Base-by-base conservation (phyloP, 2,797 vertebrate genomes). In the Ctenopoma multispine region DNA sequence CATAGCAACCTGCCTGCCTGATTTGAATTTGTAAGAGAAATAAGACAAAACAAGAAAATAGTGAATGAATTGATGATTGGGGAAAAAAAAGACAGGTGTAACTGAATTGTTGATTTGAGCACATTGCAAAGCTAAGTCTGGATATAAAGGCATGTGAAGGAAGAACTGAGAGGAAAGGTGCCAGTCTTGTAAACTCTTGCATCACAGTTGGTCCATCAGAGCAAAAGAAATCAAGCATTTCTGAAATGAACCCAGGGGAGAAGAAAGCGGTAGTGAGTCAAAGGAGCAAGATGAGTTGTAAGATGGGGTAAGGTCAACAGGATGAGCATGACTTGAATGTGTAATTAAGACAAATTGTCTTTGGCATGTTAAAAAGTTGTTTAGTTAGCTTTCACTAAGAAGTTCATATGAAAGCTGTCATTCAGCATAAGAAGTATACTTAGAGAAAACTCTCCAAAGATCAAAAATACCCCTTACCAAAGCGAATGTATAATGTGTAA, bases 101-200 rank as follows among this genome's bases (percentile, higher is more conserved):
- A 89, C 84, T 65, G 80, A 90, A 88, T 79, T 84, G 75, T 83
- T 85, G 83, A 90, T 90, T 79, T 17, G 4, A 72, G 63, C 72
- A 73, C 80, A 83, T 84, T 79, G 80, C 60, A 80, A 27, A 2
- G 41, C 73, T 48, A 29, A 55, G 63, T 75, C 53, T 64, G 56
- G 68, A 67, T 29, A 29, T 14, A 41, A 4, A 41, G 40, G 75
- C 56, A 77, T 41, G 60, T 43, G 69, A 81, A 77, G 27, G 38
- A 68, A 2, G 18, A 50, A 36, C 46, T 24, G 48, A 18, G 40
- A 23, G 64, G 53, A 86, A 73, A 82, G 71, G 59, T 63, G 65
- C 11, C 73, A 78, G 73, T 57, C 63, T 70, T 50, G 46, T 55
- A 85, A 77, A 67, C 8, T 54, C 81, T 84, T 84, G 76, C 89